These are phyloP conservation scores for Dinomys branickii DNA, from an alignment of 2,113 vertebrate species.

Conservation along the genomic window DNA sequence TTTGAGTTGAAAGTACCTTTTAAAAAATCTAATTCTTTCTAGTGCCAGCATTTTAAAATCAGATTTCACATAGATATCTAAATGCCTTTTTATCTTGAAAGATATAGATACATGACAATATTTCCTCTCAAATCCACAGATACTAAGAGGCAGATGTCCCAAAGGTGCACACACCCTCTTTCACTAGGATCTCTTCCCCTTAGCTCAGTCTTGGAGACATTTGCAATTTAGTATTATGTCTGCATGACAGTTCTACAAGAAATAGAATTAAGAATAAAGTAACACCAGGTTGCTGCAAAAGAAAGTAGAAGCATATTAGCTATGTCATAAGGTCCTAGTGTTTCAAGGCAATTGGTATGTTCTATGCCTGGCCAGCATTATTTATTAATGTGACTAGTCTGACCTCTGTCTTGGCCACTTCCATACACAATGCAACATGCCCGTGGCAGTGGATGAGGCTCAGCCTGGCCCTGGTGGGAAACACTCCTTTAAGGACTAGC, in stretches of 20 bases:
- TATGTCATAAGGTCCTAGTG: background rate
- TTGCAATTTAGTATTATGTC: background rate
- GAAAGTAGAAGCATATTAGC: background rate
- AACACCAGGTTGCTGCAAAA: background rate
- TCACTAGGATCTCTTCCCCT: background rate
- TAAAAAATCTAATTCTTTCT: background rate
- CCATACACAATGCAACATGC: fast-evolving
- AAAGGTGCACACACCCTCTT: too few species aligned
- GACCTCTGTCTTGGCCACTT: background rate
- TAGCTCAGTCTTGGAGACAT: background rate
- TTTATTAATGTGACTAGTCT: fast-evolving
- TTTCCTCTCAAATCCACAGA: background rate
- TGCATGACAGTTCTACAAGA: background rate
- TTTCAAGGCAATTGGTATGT: background rate
- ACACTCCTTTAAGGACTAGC: background rate
- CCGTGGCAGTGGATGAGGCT: background rate
- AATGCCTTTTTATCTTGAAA: background rate
- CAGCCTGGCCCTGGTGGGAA: fast-evolving
- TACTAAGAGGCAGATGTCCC: background rate
- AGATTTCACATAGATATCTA: background rate
- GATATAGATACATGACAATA: background rate
- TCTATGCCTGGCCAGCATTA: background rate
- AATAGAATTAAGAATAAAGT: background rate
- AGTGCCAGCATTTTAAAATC: background rate
- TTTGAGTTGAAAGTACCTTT: background rate